phyloP scores from a whole-genome alignment of 2,113 vertebrate species.

The Dicaeum eximium region DNA sequence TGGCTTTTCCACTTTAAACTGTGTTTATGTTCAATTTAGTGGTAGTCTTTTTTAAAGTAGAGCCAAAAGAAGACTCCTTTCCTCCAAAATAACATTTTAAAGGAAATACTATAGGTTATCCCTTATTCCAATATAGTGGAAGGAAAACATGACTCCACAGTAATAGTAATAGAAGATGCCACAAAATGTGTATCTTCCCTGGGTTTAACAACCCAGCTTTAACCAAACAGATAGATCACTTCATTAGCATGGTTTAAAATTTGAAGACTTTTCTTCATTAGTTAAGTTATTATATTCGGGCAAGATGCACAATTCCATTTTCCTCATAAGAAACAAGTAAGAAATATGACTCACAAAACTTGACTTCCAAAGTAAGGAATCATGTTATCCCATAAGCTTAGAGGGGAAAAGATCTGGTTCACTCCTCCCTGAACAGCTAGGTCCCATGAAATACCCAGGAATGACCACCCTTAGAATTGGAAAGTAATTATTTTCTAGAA shows the following conservation, averaged over 20 bases:
- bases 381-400: not conserved
- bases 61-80: not conserved
- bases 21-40: not conserved
- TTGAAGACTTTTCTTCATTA: not conserved
- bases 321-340: not conserved
- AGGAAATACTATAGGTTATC: not conserved
- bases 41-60: not conserved
- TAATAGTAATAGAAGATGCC: not conserved
- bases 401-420: not conserved
- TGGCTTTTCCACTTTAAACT: not conserved
- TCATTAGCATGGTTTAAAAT: not conserved
- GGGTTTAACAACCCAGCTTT: not conserved
- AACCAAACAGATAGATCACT: not conserved
- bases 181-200: not conserved
- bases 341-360: not conserved
- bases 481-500: not conserved
- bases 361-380: not conserved
- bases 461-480: not conserved
- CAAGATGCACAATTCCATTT: not conserved
- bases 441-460: not conserved
- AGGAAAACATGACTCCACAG: not conserved
- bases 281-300: not conserved
- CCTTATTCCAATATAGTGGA: not conserved
- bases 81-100: not conserved
- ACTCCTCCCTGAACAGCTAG: not conserved